A percentile compares a stretch with the other conserved stretches of the same genome.
These are phyloP conservation scores for Drosophila hawaiiensis DNA, from an alignment of 2,888 invertebrate species.

Conservation along the genomic window DNA sequence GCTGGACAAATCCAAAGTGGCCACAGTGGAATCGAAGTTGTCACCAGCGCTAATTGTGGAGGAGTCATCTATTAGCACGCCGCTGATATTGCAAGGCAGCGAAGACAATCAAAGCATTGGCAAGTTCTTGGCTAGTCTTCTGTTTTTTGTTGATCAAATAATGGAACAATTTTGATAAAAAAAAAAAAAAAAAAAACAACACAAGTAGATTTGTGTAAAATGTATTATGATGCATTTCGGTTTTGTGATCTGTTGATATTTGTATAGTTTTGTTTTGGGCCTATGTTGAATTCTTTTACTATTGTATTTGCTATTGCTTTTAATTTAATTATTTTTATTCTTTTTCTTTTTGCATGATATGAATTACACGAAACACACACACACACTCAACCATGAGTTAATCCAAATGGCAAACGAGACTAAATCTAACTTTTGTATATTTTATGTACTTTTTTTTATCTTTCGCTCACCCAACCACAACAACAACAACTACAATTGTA, in stretches of 20 bases:
- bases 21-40: constrained; percentile 46
- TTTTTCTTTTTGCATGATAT: constrained; percentile 75
- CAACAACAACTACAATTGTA: constrained; percentile 56
- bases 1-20: constrained; percentile 54
- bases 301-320: constrained; percentile 37
- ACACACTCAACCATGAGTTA: constrained; percentile 33
- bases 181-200: background rate
- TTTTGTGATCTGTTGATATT: constrained; percentile 35
- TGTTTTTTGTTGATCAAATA: constrained; percentile 35
- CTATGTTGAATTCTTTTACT: constrained; percentile 31
- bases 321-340: constrained; percentile 56
- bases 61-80: constrained; percentile 57
- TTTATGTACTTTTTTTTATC: constrained; percentile 57
- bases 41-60: constrained; percentile 79
- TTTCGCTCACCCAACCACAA: constrained; percentile 56
- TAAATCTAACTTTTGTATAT: constrained; percentile 69
- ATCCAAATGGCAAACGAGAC: constrained; percentile 49
- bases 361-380: constrained; percentile 29
- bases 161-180: constrained; percentile 23
- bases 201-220: constrained; percentile 23
- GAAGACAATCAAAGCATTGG: constrained; percentile 82
- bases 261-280: constrained; percentile 30
- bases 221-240: constrained; percentile 28
- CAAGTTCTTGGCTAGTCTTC: constrained; percentile 61
- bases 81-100: constrained; percentile 39